Percentiles rank a stretch among this genome's conserved stretches.
Conservation (phyloP, 2,888 invertebrate species). For the Smittia sp. region DNA sequence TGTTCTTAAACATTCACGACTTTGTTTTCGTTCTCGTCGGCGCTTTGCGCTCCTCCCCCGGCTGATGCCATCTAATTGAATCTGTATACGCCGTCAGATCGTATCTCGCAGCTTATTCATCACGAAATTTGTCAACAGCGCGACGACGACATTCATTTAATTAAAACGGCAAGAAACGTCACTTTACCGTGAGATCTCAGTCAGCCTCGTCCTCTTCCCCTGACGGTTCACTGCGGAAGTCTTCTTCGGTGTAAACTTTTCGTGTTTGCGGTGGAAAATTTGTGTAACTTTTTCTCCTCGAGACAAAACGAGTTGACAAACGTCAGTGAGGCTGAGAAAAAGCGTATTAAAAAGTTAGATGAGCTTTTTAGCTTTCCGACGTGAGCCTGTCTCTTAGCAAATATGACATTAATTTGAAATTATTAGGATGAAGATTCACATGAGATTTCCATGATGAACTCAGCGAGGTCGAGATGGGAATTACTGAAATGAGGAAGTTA, state of each 20-base stretch:
- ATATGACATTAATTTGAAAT: too few relatives aligned
- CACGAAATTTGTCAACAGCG: neutral
- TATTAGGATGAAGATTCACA: too few relatives aligned
- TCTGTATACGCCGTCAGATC: neutral
- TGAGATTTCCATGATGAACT: too few relatives aligned
- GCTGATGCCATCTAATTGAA: neutral
- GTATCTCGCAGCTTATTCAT: too few relatives aligned
- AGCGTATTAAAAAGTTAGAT: constrained; percentile 1
- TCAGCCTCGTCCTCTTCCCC: neutral
- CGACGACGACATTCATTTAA: neutral
- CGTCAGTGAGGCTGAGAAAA: neutral
- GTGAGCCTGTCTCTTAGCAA: neutral
- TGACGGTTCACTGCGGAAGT: neutral
- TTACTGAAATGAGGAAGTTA: too few relatives aligned
- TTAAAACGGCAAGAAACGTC: neutral
- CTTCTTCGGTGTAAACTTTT: neutral
- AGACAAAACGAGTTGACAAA: neutral
- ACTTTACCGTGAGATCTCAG: neutral
- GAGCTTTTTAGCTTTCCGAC: neutral
- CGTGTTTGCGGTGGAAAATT: neutral
- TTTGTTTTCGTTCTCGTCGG: neutral
- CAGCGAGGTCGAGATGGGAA: too few relatives aligned
- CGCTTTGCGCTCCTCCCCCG: neutral
- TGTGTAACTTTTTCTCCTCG: neutral
- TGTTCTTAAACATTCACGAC: neutral